Base-by-base conservation (phyloP, 2,888 invertebrate genomes). In the Tachina lurida region DNA sequence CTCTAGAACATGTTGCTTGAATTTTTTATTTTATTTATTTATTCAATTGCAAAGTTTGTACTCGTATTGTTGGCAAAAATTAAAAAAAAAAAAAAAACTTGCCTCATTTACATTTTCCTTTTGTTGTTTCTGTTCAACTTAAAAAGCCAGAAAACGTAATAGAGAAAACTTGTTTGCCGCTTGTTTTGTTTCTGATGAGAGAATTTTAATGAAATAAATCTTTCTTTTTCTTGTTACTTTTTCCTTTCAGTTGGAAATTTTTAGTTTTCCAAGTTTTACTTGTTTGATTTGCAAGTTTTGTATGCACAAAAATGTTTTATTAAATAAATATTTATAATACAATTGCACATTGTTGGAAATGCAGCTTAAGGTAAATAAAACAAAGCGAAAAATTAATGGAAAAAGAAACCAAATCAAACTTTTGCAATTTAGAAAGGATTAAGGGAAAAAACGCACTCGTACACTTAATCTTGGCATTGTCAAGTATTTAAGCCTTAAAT, bases 191-290 rank as follows among this genome's bases (percentile, higher is more conserved):
- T 67, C 31, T 73, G 65, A 52, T 65, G 47, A 58, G 58, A 77
- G 67, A 83, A 83, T 83, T 83, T 83, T 77, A 83, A 83, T 83
- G 83, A 83, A 83, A 83, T 83, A 83, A 41, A n/a, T n/a, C n/a
- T 65, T 82, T 77, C 65, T 82, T 49, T 49, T 62, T 17, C 45
- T 41, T 47, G 52, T 54, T 47, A 47, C 47, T 39, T 47, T 60
- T 54, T 47, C 17, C 47, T 39, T 60, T 47, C 45, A 47, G 68
- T 74, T 82, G 56, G 63, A 49, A 31, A 62, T 62, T 56, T 83
- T 65, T 22, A 54, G 56, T 76, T 81, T 68, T 43, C 41, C 43
- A 62, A 70, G 47, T 77, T 73, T 31, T 58, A 43, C 52, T 74
- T 58, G n/a, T 75, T 74, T 67, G 22, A 45, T 68, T 74, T 68